Evolutionary conservation across 2,888 invertebrate species (phyloP), one percentile per base, ranked within the genome.

Genomic region (Epinotia ramella): DNA sequence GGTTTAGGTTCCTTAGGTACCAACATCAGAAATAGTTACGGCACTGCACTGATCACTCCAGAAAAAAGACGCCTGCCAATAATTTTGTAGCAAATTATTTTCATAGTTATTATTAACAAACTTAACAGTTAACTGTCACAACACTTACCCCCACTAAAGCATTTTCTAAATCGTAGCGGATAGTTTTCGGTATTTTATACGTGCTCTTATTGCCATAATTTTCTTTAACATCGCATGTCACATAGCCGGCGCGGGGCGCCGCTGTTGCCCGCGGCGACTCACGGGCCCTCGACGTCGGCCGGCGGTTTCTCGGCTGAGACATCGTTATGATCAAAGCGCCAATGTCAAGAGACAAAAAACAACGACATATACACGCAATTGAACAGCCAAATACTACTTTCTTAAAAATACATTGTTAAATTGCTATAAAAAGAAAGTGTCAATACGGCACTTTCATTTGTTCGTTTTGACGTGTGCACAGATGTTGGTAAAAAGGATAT

Each of bases 161-260:
- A 78, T 90, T 92, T 78, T 94, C 92, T 81, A 94, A 85, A 74
- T 93, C 94, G 77, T 89, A 87, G 13, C 93, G 90, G 67, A 93
- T 76, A 74, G 77, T 87, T 83, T 88, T 91, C 16, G 93, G 91
- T 83, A 91, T 82, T 78, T 87, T 89, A 79, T 84, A 85, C 79
- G 84, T 91, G 80, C 80, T 87, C 73, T 84, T 87, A 77, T 82
- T 88, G 74, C 81, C 81, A 56, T 79, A 78, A 70, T 68, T 79
- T 65, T 83, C 71, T 16, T 18, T 44, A 60, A 5, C 66, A 53
- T 53, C 24, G 13, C 46, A 46, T 12, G 59, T 69, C 44, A n/a
- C 24, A 28, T 28, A 24, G n/a, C 46, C 44, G 28, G 28, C 65
- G 9, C 33, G 53, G 18, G 53, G 16, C 66, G 53, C 53, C 53